Evolutionary conservation across 2,888 invertebrate species (phyloP), one percentile per base, ranked within the genome.

Genomic region (Metopia argyrocephala): DNA sequence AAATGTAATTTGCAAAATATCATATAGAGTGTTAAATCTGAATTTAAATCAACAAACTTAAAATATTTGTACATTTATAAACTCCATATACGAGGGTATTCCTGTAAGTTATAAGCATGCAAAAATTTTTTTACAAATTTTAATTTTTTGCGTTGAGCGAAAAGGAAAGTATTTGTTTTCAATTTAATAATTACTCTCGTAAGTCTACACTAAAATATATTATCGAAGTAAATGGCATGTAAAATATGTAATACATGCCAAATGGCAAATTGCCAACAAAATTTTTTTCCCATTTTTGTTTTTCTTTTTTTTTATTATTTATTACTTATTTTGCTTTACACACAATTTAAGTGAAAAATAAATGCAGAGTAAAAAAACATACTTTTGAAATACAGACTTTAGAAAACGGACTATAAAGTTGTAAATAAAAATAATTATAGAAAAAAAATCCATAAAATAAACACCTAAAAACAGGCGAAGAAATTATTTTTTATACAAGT

Each of bases 211-310:
- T n/a, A n/a, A n/a, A n/a, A n/a, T n/a, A n/a, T n/a, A n/a, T n/a
- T n/a, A n/a, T n/a, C n/a, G n/a, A n/a, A n/a, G 15, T 27, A 45
- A 76, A 65, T 65, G 59, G n/a, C 52, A 31, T 78, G 52, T 59
- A 61, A 61, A 69, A 69, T 69, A n/a, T 56, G 54, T 56, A 48
- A 62, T 61, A 71, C 66, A 62, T 68, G 71, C 62, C 79, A 73
- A 73, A 48, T 80, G 79, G 79, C 79, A 73, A 64, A 54, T 28
- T 73, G 79, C 79, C 79, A 80, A 57, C 20, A 68, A 73, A 62
- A 48, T 52, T 38, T 62, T 74, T 64, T 59, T 12, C n/a, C n/a
- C n/a, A n/a, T n/a, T n/a, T n/a, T n/a, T n/a, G n/a, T 31, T 56
- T 25, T 23, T 61, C 25, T 31, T 31, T 31, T 31, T 31, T 31